Evolutionary conservation across 2,888 invertebrate genomes (phyloP), one percentile per base, ranked within the genome.

Genomic region (Drosophila mimetica): DNA sequence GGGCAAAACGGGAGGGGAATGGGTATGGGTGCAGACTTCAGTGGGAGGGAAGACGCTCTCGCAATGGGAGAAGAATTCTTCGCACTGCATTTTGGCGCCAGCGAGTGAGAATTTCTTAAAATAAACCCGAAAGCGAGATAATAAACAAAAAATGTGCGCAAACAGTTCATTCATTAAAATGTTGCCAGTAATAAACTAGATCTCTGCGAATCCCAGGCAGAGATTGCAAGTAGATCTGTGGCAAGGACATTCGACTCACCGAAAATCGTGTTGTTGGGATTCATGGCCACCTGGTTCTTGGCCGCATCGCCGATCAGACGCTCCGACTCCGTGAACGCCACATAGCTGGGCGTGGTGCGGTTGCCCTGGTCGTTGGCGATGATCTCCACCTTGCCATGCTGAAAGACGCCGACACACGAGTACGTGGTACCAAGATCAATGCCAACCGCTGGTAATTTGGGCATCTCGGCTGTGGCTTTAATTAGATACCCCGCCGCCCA

Each of bases 371-470:
- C 96, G 86, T 96, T 96, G 81, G 96, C 96, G 81, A 96, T 95
- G 85, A 96, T 96, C 91, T 96, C 96, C 80, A 96, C 96, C 91
- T 96, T 96, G 75, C 96, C 95, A 92, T 96, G 96, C 92, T 96
- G 96, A 94, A 97, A 97, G 75, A 97, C 97, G 77, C 97, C 97
- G 74, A 97, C 97, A 91, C 97, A 97, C 55, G 97, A 98, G 92
- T 97, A 98, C 67, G 97, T 98, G 79, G 98, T 98, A 79, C 98
- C 98, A 92, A 98, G 94, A 93, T 98, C 98, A 93, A 91, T 90
- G 85, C 91, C 90, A 88, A 90, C 84, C 32, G 91, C 91, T 77
- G 91, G 90, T 86, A 88, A 78, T 75, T 89, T 91, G 75, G 89
- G 91, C 96, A 91, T 91, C 30, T 67, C 76, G 52, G 76, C 75